Conservation (phyloP, 2,797 vertebrate species). For the Craterocephalus amniculus region DNA sequence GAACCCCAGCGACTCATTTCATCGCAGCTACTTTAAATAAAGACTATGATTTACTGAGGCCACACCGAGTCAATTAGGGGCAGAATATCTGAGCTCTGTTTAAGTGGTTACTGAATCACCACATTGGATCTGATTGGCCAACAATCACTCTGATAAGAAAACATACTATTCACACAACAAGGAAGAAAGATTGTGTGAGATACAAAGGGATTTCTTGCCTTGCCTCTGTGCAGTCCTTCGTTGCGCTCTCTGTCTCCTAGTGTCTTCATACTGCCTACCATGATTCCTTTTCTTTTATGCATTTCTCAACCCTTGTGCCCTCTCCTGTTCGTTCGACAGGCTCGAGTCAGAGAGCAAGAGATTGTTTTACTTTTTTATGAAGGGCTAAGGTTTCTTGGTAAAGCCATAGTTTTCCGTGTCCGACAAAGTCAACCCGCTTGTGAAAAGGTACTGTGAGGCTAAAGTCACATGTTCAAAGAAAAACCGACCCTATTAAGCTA, state of each 20-base stretch:
- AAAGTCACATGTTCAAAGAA: slow-evolving; percentile 35
- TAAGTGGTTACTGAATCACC: slow-evolving; percentile 70
- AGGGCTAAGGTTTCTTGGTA: slow-evolving; percentile 59
- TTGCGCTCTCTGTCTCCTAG: slow-evolving; percentile 25
- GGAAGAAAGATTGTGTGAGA: slow-evolving; percentile 29
- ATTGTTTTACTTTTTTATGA: slow-evolving; percentile 79
- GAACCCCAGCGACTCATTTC: slow-evolving; percentile 50
- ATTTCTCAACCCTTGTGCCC: slow-evolving; percentile 69
- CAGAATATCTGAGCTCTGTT: slow-evolving; percentile 66
- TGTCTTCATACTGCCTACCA: slow-evolving; percentile 31
- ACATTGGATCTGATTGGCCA: slow-evolving; percentile 69
- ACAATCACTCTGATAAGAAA: slow-evolving; percentile 72
- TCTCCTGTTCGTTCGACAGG: slow-evolving; percentile 74
- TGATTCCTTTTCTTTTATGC: slow-evolving; percentile 62
- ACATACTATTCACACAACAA: slow-evolving; percentile 49
- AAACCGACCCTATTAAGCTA: neutral
- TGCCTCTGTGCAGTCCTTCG: slow-evolving; percentile 22
- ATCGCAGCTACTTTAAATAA: slow-evolving; percentile 73
- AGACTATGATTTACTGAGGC: slow-evolving; percentile 75
- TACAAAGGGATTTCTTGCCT: slow-evolving; percentile 49
- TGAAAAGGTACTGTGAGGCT: slow-evolving; percentile 41
- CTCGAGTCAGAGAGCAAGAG: slow-evolving; percentile 75
- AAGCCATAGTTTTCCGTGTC: slow-evolving; percentile 65
- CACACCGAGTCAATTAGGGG: slow-evolving; percentile 77
- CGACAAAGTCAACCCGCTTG: slow-evolving; percentile 63